Evolutionary conservation across 2,113 vertebrate species (phyloP).

Genomic region (Lonchura striata): DNA sequence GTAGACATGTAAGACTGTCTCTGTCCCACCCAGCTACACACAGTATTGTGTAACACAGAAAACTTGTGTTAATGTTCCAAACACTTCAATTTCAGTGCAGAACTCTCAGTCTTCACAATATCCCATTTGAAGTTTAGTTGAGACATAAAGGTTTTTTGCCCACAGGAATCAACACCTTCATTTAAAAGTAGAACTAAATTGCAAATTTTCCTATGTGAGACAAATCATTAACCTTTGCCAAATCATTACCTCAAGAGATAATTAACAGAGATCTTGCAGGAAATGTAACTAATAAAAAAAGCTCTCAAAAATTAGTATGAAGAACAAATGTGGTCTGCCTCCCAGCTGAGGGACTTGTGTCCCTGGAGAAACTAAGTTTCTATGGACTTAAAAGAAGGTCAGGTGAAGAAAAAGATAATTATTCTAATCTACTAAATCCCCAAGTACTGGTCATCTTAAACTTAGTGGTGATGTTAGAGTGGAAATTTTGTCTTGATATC

Average conservation of each 20-base stretch:
- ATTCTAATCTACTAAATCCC: neutral
- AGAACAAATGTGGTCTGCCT: conserved; percentile 4
- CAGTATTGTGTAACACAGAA: neutral
- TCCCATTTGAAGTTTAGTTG: conserved; percentile 7
- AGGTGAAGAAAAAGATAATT: neutral
- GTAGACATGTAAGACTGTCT: neutral
- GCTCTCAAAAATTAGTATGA: conserved; percentile 38
- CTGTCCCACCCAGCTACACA: neutral
- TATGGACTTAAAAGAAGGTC: neutral
- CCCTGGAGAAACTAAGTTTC: neutral
- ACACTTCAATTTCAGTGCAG: neutral
- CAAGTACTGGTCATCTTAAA: neutral
- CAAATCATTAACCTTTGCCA: conserved; percentile 69
- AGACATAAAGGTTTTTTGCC: neutral
- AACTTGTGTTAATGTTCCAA: neutral
- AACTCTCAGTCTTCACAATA: neutral
- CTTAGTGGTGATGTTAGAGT: neutral
- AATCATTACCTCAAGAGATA: conserved; percentile 62
- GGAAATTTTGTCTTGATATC: neutral
- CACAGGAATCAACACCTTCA: conserved; percentile 45
- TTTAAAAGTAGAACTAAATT: conserved; percentile 62
- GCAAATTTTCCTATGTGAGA: conserved; percentile 42
- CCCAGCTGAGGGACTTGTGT: neutral
- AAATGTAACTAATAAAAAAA: conserved; percentile 55
- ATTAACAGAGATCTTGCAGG: conserved; percentile 60